Percentiles rank a stretch among this genome's conserved stretches.
Evolutionary conservation across 64 coral and sea anemone species (phyloP).

Genomic region (Porites lutea): DNA sequence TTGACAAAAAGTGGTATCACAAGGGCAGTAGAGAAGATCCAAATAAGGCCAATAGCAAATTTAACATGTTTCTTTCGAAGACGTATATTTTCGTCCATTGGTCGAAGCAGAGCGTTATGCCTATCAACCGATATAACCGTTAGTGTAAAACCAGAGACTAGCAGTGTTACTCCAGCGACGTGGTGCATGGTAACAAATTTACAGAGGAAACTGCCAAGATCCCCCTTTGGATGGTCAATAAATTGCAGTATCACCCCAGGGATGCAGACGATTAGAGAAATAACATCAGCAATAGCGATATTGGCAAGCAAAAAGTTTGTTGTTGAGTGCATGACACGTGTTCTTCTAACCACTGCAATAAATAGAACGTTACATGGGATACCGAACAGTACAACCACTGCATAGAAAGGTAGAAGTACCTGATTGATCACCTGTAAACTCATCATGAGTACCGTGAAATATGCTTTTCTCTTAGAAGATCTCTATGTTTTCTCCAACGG

Average conservation of each 20-base stretch:
- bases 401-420: constrained; percentile 12
- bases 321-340: constrained; percentile 52
- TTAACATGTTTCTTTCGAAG: background rate
- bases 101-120: constrained; percentile 38
- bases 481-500: background rate
- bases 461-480: background rate
- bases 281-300: constrained; percentile 35
- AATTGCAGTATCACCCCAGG: constrained; percentile 17
- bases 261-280: constrained; percentile 42
- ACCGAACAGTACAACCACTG: constrained; percentile 25
- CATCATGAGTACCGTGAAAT: background rate
- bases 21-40: constrained; percentile 28
- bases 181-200: constrained; percentile 58
- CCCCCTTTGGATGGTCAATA: constrained; percentile 27
- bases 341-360: constrained; percentile 31
- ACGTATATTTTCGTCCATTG: constrained; percentile 32
- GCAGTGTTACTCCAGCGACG: constrained; percentile 33
- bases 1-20: constrained; percentile 53
- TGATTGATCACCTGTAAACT: background rate
- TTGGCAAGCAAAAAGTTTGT: constrained; percentile 60
- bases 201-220: constrained; percentile 22
- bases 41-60: constrained; percentile 35
- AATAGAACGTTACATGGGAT: constrained; percentile 26
- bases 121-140: constrained; percentile 49
- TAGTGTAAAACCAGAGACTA: constrained; percentile 43